Evolutionary conservation across 2,888 invertebrate genomes (phyloP), one percentile per base, ranked within the genome.

Genomic region (Aporophyla lueneburgensis): DNA sequence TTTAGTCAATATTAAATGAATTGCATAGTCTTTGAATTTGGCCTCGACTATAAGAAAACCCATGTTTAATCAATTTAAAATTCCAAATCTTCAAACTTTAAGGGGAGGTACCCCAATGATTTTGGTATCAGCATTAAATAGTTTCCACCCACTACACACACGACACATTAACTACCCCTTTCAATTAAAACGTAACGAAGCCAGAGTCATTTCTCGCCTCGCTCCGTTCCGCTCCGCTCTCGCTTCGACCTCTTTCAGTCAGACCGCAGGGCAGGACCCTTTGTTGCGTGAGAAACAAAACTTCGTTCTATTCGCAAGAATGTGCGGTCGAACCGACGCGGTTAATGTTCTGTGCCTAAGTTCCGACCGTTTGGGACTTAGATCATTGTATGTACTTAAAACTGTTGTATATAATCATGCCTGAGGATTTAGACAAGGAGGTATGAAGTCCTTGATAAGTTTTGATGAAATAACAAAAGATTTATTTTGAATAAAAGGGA

Each of bases 211-310:
- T 65, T 19, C 76, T 27, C 19, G n/a, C 51, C 43, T 24, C 40
- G 62, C 66, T 74, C 16, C 75, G 27, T 24, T 74, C 69, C 70
- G 43, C 74, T 81, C 43, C 77, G 71, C 71, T 80, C 53, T 16
- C 40, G 69, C 27, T 73, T 10, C 9, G 10, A 69, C 81, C 80
- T 69, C 70, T 53, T 58, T 51, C 61, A 16, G 6, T 16, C 53
- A 43, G 58, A 76, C 74, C 76, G 68, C 66, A 82, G 85, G 85
- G 74, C 85, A 66, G 43, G 78, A 74, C 81, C 83, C 84, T 86
- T 88, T 84, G 84, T 92, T 86, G 93, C 92, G 93, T 93, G 93
- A 87, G 89, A 91, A 93, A 89, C 87, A 88, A 90, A 92, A 92
- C 91, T 93, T 92, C 89, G 88, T 87, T 86, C 83, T 89, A 84